A percentile compares a stretch with the other conserved stretches of the same genome.
Evolutionary conservation across 2,797 vertebrate species (phyloP).

Genomic region (Ctenopoma kingsleyae): DNA sequence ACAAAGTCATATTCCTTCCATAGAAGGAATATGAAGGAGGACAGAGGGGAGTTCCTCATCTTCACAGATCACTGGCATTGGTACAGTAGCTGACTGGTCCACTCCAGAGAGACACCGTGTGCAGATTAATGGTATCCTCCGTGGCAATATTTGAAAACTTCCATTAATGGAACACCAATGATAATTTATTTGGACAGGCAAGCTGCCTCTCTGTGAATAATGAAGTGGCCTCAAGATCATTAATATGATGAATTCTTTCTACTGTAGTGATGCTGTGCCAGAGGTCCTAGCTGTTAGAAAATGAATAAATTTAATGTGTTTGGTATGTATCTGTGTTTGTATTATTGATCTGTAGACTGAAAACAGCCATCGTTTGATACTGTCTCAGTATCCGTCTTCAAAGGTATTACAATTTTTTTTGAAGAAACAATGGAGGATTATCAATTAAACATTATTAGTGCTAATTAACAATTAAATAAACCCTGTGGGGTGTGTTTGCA

Average conservation of each 20-base stretch:
- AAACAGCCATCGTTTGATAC: slow-evolving; percentile 27
- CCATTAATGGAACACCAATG: slow-evolving; percentile 75
- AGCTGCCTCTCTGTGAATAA: slow-evolving; percentile 75
- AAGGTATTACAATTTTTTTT: slow-evolving; percentile 21
- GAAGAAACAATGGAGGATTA: slow-evolving; percentile 36
- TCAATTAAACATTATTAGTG: slow-evolving; percentile 27
- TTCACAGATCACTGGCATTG: slow-evolving; percentile 56
- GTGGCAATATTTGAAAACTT: slow-evolving; percentile 70
- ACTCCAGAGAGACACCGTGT: slow-evolving; percentile 50
- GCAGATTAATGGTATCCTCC: slow-evolving; percentile 72
- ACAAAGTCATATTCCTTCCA: slow-evolving; percentile 59
- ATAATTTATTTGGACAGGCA: slow-evolving; percentile 80
- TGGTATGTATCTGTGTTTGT: slow-evolving; percentile 43
- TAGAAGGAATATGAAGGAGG: slow-evolving; percentile 40
- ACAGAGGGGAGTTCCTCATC: slow-evolving; percentile 60
- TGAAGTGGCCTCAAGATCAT: slow-evolving; percentile 72
- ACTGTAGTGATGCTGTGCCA: slow-evolving; percentile 56
- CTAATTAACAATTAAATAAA: slow-evolving; percentile 51
- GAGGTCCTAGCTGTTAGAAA: slow-evolving; percentile 17
- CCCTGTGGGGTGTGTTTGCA: slow-evolving; percentile 33
- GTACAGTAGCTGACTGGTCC: slow-evolving; percentile 42
- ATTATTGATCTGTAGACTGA: slow-evolving; percentile 45
- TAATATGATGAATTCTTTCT: slow-evolving; percentile 75
- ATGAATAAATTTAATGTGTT: slow-evolving; percentile 33
- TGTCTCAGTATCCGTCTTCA: slow-evolving; percentile 2